A percentile compares a stretch with the other conserved stretches of the same genome.
These are phyloP conservation scores for Anas platyrhynchos DNA, from an alignment of 2,113 vertebrate genomes.

Conservation along the genomic window DNA sequence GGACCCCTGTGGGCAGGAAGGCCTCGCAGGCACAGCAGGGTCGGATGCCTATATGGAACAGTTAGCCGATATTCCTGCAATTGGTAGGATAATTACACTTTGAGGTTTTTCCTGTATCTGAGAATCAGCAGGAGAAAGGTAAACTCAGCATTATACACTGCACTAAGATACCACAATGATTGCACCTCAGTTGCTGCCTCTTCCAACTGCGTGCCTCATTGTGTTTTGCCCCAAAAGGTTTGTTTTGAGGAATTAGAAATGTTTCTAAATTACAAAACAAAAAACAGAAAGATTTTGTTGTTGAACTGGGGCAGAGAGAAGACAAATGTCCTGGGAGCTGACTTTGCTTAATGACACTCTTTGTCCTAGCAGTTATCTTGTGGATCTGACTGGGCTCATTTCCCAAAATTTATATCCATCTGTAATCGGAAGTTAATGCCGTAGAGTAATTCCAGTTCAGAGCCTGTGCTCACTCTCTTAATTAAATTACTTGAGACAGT, in stretches of 20 bases:
- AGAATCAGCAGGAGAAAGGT: not conserved
- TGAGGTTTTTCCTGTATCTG: not conserved
- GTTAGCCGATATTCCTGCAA: not conserved
- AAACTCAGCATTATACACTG: not conserved
- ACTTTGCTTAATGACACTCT: not conserved
- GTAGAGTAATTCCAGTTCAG: not conserved
- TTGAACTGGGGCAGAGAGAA: not conserved
- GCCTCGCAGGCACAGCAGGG: fast-evolving
- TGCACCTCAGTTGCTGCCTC: not conserved
- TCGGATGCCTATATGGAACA: not conserved
- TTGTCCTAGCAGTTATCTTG: not conserved
- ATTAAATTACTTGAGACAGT: constrained; percentile 25
- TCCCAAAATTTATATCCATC: not conserved
- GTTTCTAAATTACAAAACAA: not conserved
- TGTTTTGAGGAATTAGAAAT: not conserved
- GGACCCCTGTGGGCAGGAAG: not conserved
- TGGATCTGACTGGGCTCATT: not conserved
- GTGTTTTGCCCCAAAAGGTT: not conserved
- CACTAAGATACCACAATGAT: not conserved
- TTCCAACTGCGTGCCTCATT: not conserved
- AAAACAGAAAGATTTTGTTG: not conserved
- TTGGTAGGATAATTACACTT: not conserved
- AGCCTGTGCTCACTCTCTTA: not conserved
- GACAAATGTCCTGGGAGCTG: not conserved
- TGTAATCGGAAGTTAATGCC: not conserved